Evolutionary conservation across 2,888 invertebrate genomes (phyloP).

Genomic region (Axea sp.): DNA sequence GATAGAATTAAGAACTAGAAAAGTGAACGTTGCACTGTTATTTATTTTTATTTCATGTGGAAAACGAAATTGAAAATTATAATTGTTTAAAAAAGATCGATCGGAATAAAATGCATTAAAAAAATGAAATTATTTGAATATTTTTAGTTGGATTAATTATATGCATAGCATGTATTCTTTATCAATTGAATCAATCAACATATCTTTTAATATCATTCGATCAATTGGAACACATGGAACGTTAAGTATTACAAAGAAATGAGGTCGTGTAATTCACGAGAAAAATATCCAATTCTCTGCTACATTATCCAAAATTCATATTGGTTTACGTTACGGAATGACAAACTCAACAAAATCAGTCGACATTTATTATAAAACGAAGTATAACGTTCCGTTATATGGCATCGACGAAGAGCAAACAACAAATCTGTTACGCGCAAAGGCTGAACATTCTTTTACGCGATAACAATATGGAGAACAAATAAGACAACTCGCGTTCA

Average conservation of each 20-base stretch:
- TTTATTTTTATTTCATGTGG: too few relatives aligned
- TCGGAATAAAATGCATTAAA: not conserved
- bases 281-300: constrained; percentile 10
- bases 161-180: constrained; percentile 32
- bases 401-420: not conserved
- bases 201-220: constrained; percentile 21
- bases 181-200: constrained; percentile 37
- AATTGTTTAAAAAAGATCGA: too few relatives aligned
- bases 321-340: not conserved
- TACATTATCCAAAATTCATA: constrained; percentile 5
- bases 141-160: constrained; percentile 2
- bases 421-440: constrained; percentile 1
- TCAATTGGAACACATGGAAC: constrained; percentile 23
- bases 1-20: too few relatives aligned
- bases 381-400: not conserved
- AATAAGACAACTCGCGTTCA: not conserved
- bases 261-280: constrained; percentile 25
- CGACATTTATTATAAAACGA: constrained; percentile 6
- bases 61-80: too few relatives aligned
- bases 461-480: not conserved
- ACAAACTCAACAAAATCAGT: constrained; percentile 32
- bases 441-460: not conserved
- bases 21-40: too few relatives aligned
- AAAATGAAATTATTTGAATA: too few relatives aligned
- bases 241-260: constrained; percentile 16